phyloP scores from a whole-genome alignment of 2,888 invertebrate genomes.

The Drosophila rellima region DNA sequence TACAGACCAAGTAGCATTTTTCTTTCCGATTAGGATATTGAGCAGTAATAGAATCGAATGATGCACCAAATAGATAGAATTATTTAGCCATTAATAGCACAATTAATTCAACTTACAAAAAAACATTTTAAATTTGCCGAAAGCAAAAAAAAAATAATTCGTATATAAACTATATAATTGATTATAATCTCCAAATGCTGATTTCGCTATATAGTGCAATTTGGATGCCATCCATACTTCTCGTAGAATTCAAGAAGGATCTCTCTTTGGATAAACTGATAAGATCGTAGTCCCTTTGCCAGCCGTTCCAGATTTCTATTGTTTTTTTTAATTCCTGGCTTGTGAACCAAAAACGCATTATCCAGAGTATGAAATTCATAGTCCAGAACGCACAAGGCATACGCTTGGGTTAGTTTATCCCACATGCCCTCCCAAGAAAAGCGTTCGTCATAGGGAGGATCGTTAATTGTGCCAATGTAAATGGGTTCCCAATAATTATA shows the following conservation, averaged over 20 bases:
- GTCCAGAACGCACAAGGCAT: conserved; percentile 92
- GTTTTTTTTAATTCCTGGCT: conserved; percentile 95
- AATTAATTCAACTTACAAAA: no score
- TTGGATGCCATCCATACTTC: neutral
- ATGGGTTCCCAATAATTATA: conserved; percentile 95
- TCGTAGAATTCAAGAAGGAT: neutral
- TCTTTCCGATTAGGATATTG: no score
- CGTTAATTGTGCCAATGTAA: conserved; percentile 93
- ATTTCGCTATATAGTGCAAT: conserved; percentile 3
- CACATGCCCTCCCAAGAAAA: conserved; percentile 95
- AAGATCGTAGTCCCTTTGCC: neutral
- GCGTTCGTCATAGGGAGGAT: conserved; percentile 94
- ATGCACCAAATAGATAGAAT: no score
- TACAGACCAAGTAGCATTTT: no score
- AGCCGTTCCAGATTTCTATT: neutral
- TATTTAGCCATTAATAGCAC: no score
- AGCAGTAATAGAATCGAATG: no score
- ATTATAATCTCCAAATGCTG: no score
- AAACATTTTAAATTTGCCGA: no score
- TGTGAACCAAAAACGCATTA: conserved; percentile 94
- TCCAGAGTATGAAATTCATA: conserved; percentile 95
- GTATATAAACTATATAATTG: no score
- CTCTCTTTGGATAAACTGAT: neutral
- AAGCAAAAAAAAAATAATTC: no score
- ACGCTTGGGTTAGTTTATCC: conserved; percentile 74